phyloP scores from a whole-genome alignment of 2,888 invertebrate species.

The Brachypterus glaber region DNA sequence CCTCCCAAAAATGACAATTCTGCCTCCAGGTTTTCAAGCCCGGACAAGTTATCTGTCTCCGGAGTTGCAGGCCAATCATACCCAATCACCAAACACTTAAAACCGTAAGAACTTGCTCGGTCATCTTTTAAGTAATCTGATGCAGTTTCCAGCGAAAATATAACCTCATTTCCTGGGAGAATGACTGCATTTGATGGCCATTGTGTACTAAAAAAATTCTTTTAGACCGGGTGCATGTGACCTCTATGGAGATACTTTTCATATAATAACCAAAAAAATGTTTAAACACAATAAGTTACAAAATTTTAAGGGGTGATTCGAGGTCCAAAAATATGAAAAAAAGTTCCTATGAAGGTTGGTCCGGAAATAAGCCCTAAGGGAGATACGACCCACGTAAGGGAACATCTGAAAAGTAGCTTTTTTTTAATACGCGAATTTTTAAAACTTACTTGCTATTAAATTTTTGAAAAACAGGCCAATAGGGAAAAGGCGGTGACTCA shows the following conservation, averaged over 20 bases:
- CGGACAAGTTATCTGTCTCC: slow-evolving; percentile 35
- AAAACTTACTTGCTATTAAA: slow-evolving; percentile 47
- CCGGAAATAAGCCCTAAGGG: too few relatives aligned
- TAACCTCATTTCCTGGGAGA: slow-evolving; percentile 86
- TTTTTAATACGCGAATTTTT: too few relatives aligned
- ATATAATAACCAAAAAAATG: slow-evolving; percentile 1
- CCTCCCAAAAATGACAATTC: slow-evolving; percentile 86
- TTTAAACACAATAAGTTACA: slow-evolving; percentile 1
- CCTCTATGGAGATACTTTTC: too few relatives aligned
- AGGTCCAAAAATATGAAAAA: too few relatives aligned
- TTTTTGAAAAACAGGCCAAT: slow-evolving; percentile 58
- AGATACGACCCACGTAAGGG: too few relatives aligned
- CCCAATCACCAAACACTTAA: slow-evolving; percentile 71
- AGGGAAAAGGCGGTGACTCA: slow-evolving; percentile 38
- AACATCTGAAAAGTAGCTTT: neutral
- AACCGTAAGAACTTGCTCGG: slow-evolving; percentile 67
- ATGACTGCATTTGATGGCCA: slow-evolving; percentile 86
- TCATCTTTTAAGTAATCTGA: slow-evolving; percentile 91
- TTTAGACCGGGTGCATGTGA: too few relatives aligned
- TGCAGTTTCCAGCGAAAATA: slow-evolving; percentile 92
- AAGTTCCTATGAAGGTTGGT: too few relatives aligned
- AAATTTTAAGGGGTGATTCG: too few relatives aligned
- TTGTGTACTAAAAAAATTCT: slow-evolving; percentile 46
- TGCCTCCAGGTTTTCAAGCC: slow-evolving; percentile 71
- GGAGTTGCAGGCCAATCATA: slow-evolving; percentile 62